Evolutionary conservation across 2,888 invertebrate genomes (phyloP).

Genomic region (Leptothorax acervorum): DNA sequence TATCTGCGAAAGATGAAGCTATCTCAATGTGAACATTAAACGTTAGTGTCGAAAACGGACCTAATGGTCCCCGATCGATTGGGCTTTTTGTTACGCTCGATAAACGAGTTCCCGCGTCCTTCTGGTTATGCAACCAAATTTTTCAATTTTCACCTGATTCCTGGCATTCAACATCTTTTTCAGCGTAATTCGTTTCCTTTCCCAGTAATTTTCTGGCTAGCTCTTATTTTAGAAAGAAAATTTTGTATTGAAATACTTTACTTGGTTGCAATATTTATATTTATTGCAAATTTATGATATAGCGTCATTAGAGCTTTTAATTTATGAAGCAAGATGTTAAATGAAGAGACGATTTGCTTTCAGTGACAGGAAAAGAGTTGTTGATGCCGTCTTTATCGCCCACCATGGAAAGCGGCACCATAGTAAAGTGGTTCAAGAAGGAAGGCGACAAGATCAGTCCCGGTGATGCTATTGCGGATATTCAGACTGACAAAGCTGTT

Average conservation of each 20-base stretch:
- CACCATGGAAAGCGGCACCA: constrained; percentile 88
- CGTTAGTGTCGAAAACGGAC: background rate
- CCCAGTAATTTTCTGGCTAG: too few species aligned
- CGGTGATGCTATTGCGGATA: constrained; percentile 89
- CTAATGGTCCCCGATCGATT: background rate
- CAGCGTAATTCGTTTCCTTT: background rate
- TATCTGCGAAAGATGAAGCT: background rate
- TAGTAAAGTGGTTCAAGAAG: constrained; percentile 87
- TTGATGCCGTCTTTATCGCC: constrained; percentile 89
- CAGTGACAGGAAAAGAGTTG: constrained; percentile 85
- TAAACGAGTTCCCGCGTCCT: background rate
- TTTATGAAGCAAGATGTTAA: background rate
- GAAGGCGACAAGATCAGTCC: constrained; percentile 87
- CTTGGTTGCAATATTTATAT: background rate
- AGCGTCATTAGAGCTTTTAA: background rate
- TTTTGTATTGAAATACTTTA: background rate
- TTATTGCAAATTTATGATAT: background rate
- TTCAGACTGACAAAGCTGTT: constrained; percentile 89
- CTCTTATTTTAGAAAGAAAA: background rate
- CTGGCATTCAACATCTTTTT: background rate
- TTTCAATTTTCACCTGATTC: background rate
- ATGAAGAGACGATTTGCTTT: constrained; percentile 3
- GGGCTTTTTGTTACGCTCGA: background rate
- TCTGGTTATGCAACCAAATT: constrained; percentile 73
- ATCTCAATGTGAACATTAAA: background rate